Base-by-base conservation (phyloP, 1,140 invertebrate genomes). In the Xylocopa sonorina region DNA sequence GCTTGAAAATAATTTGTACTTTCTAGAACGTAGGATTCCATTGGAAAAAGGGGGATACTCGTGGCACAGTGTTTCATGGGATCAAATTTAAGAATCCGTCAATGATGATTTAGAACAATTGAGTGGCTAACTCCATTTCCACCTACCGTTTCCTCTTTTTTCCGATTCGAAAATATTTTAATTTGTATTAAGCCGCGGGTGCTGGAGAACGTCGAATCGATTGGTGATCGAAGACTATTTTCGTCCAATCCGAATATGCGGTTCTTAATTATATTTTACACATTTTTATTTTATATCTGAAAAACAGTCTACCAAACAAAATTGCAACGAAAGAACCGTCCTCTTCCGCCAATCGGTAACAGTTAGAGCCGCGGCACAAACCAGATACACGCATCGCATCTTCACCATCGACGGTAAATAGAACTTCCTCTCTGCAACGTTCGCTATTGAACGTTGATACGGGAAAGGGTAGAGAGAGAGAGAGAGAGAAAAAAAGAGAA, bases 1-100 rank as follows among this genome's bases (percentile, higher is more conserved):
- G n/a, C 43, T 53, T 75, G 58, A 55, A 55, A 75, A 75, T 64
- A 63, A 53, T 63, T 74, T 63, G 51, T 34, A 7, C 4, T n/a
- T n/a, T n/a, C 34, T 18, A 51, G 71, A 14, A 5, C 48, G 38
- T 21, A 3, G 1, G n/a, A 43, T 16, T 24, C 1, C 5, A 29
- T 48, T 32, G 21, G 50, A 18, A 18, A 16, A 10, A 18, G 9
- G 27, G 21, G 32, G 6, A 32, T 32, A 7, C 1, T 14, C 16
- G 16, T 24, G 12, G 53, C 43, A 18, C 18, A 21, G 5, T 24
- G 32, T 38, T 27, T 29, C 1, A 34, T 0, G 16, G 5, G 41
- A 51, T 63, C 24, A 34, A 51, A 74, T 63, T 32, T 41, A 60
- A 43, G 34, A 51, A 74, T 27, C 3, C n/a, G n/a, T 38, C 10